phyloP scores from a whole-genome alignment of 2,888 invertebrate species.

The Phalangium opilio region DNA sequence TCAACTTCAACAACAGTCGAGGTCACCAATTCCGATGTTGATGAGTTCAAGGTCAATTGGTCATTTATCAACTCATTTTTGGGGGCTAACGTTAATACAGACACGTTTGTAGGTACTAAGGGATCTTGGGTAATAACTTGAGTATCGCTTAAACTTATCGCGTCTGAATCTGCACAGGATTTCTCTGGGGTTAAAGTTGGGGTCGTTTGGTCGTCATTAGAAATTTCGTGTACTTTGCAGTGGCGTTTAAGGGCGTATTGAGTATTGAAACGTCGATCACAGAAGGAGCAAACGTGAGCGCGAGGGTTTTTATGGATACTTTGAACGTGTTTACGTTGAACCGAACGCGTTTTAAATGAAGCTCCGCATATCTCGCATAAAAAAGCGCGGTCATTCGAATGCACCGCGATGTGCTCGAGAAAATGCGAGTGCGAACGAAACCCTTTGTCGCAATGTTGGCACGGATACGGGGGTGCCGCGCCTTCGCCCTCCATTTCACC shows the following conservation, averaged over 20 bases:
- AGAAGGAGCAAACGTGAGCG: conserved; percentile 27
- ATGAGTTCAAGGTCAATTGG: too few species aligned
- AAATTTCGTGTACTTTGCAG: conserved; percentile 25
- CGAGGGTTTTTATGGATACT: conserved; percentile 32
- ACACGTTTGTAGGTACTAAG: too few species aligned
- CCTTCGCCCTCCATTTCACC: conserved; percentile 18
- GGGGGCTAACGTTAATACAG: too few species aligned
- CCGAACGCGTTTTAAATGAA: conserved; percentile 34
- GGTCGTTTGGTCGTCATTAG: too few species aligned
- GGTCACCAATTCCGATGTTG: too few species aligned
- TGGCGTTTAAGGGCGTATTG: conserved; percentile 32
- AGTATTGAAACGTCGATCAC: conserved; percentile 32
- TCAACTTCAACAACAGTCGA: too few species aligned
- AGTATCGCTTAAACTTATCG: too few species aligned
- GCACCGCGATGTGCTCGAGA: conserved; percentile 29
- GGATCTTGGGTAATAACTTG: too few species aligned
- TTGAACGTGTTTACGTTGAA: conserved; percentile 32
- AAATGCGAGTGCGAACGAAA: conserved; percentile 32
- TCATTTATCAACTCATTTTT: too few species aligned
- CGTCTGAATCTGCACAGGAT: too few species aligned
- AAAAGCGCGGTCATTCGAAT: conserved; percentile 34
- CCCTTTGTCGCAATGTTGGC: conserved; percentile 27
- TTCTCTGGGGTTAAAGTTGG: too few species aligned
- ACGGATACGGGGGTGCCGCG: conserved; percentile 23
- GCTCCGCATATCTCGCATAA: conserved; percentile 40